Evolutionary conservation across 1,140 invertebrate species (phyloP), one percentile per base, ranked within the genome.

Genomic region (Dendroctonus ponderosae): DNA sequence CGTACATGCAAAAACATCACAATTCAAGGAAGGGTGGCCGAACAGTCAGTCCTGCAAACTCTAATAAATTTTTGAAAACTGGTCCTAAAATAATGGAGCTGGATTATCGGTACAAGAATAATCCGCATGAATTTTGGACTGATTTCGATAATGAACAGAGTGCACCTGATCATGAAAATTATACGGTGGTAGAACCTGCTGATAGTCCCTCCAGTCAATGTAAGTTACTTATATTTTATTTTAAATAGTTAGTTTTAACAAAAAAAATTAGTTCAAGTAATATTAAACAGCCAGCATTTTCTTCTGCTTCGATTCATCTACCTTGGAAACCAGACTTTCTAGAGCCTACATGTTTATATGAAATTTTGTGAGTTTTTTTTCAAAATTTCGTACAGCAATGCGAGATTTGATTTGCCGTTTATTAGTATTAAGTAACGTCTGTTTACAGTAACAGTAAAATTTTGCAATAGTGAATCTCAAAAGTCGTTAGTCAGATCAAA

Each of bases 1-100:
- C 70, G 2, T 72, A 71, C 40, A 67, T 73, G 44, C 70, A 73
- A 42, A 62, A 68, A 62, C 69, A 68, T 67, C 69, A 67, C 50
- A 62, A 62, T 59, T 39, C 70, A 46, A 57, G 62, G 46, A 71
- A 69, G 50, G 49, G 12, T 15, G 58, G 62, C 6, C 60, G 56
- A 37, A 65, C 70, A 7, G 62, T 63, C 6, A 56, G 56, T 51
- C 14, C 51, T 3, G 12, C 11, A 7, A 68, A 62, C 50, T 39
- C 48, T 39, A 65, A 66, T 38, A 70, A 70, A 40, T 67, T 54
- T 62, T 14, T 71, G 5, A 63, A 68, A 56, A 56, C 67, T 0
- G 63, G 66, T 14, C 67, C 67, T 7, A 62, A 61, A 56, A 57
- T 71, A 7, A 58, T 71, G 64, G 63, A 71, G 48, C 41, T 71